Evolutionary conservation across 2,797 vertebrate species (phyloP).

Genomic region (Anniella stebbinsi): DNA sequence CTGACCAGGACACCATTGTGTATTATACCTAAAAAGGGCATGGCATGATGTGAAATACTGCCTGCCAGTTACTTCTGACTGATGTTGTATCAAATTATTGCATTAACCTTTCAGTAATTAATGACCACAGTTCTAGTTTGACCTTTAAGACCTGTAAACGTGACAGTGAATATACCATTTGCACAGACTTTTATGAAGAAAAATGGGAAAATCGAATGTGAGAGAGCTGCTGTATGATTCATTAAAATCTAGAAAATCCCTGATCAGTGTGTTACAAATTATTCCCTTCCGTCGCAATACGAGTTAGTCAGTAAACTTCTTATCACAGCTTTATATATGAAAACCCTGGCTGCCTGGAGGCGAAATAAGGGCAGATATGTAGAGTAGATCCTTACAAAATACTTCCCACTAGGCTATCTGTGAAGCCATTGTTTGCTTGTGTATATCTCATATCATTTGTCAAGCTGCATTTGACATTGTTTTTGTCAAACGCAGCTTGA

Average conservation of each 20-base stretch:
- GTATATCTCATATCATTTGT: background rate
- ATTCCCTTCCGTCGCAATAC: background rate
- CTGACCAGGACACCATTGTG: constrained; percentile 14
- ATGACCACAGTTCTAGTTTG: constrained; percentile 60
- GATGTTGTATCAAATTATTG: constrained; percentile 61
- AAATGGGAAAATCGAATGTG: constrained; percentile 56
- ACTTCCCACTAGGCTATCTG: background rate
- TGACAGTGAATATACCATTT: constrained; percentile 54
- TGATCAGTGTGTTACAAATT: background rate
- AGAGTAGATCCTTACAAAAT: background rate
- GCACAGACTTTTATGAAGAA: constrained; percentile 43
- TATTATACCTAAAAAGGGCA: constrained; percentile 55
- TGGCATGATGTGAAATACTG: constrained; percentile 47
- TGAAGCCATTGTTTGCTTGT: background rate
- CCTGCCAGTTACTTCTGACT: constrained; percentile 44
- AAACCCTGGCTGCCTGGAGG: background rate
- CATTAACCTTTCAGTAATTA: constrained; percentile 69
- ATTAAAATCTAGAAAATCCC: constrained; percentile 14
- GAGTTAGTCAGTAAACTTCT: constrained; percentile 3
- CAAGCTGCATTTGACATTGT: no score
- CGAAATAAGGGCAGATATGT: background rate
- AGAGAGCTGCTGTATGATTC: constrained; percentile 17
- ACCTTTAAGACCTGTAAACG: constrained; percentile 59
- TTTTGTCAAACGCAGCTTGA: background rate
- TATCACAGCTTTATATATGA: background rate